Evolutionary conservation across 2,888 invertebrate genomes (phyloP).

Genomic region (Tortrix viridana): DNA sequence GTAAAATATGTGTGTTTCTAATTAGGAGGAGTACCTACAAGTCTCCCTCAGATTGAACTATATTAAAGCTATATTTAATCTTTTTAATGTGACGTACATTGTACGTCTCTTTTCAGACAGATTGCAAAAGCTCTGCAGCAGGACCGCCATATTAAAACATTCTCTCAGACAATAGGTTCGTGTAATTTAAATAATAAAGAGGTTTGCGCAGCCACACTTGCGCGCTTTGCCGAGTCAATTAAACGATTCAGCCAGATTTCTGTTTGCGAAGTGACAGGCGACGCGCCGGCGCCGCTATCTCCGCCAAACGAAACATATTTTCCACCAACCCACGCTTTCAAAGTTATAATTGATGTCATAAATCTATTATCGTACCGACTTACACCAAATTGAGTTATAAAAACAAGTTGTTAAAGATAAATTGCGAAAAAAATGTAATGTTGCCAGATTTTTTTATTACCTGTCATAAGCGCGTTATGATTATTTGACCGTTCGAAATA

Average conservation of each 20-base stretch:
- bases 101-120: too few relatives aligned
- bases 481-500: slow-evolving; percentile 75
- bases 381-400: slow-evolving; percentile 74
- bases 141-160: not conserved
- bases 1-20: too few relatives aligned
- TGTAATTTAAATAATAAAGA: slow-evolving; percentile 31
- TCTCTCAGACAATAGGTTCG: not conserved
- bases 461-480: slow-evolving; percentile 77
- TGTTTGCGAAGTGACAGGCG: slow-evolving; percentile 32
- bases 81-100: too few relatives aligned
- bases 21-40: too few relatives aligned
- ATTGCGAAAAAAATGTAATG: slow-evolving; percentile 75
- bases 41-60: too few relatives aligned
- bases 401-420: slow-evolving; percentile 77
- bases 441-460: slow-evolving; percentile 71
- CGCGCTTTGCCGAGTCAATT: slow-evolving; percentile 36
- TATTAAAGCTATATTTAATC: too few relatives aligned
- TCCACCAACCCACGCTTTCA: slow-evolving; percentile 52
- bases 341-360: slow-evolving; percentile 73
- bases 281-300: slow-evolving; percentile 36
- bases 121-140: not conserved
- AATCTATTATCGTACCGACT: slow-evolving; percentile 71
- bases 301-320: slow-evolving; percentile 45
- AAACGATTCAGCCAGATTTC: slow-evolving; percentile 35
- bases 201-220: slow-evolving; percentile 26